Base-by-base conservation (phyloP, 2,113 vertebrate species). In the Ptyas mucosa region DNA sequence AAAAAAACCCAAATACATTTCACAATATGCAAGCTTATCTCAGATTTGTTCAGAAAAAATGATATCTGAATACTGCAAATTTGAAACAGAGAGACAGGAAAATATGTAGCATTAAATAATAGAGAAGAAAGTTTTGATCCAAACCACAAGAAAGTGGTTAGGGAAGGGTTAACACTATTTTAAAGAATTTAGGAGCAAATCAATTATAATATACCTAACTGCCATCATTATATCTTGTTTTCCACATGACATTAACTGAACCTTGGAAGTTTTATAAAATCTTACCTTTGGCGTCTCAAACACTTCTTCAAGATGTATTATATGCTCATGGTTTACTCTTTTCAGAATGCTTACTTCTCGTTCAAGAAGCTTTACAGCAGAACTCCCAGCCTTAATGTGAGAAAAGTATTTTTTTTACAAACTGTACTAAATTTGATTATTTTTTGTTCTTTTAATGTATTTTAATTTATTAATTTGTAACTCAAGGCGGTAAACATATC, bases 291-390 rank as follows among this genome's bases (percentile, higher is more conserved):
- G 96, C 0, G 98, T 98, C 95, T 98, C 97, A 93, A 98, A 98
- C 87, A 98, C 97, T 95, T 98, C 98, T 91, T 98, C 97, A 61
- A 99, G 97, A 93, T 98, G 98, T 96, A 98, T 98, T 93, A 99
- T 98, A 93, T 98, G 97, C 8, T 97, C 93, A 46, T 98, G 98
- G 92, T 98, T 97, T 92, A 99, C 98, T 94, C 91, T 96, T 95
- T 98, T 99, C 75, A 99, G 97, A 87, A 99, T 98, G 95, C 89
- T 98, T 92, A 99, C 98, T 95, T 99, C 98, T 18, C 97, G 95
- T 94, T 98, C 98, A 96, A 99, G 96, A 93, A 98, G 96, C 95
- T 97, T 97, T 92, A 98, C 97, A 86, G 97, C 98, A 52, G 97
- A 98, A 94, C 98, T 98, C 94, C 98, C 98, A 94, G 98, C 97